Percentiles rank a stretch among this genome's conserved stretches.
Conservation (phyloP, 2,888 invertebrate genomes). For the Eupithecia pulchellata region DNA sequence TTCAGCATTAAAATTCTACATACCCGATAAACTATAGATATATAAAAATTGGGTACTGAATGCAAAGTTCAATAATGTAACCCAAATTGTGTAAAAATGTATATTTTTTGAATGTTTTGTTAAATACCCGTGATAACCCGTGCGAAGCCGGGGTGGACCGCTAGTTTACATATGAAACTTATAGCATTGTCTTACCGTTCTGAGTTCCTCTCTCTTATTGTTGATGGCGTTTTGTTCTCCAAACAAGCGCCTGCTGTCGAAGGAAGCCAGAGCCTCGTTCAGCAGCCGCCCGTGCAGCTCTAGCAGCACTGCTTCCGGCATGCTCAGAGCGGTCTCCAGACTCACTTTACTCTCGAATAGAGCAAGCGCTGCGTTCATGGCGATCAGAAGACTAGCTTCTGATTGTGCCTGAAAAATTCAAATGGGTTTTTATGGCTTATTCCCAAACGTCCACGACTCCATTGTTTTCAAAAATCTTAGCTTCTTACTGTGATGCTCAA, state of each 20-base stretch:
- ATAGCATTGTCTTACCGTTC: conserved; percentile 6
- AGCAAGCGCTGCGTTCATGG: conserved; percentile 24
- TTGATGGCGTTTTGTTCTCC: conserved; percentile 17
- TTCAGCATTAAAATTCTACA: too few species aligned
- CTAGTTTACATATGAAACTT: too few species aligned
- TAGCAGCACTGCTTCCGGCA: conserved; percentile 17
- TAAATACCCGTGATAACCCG: too few species aligned
- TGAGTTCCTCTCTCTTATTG: conserved; percentile 17
- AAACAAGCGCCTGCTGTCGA: conserved; percentile 20
- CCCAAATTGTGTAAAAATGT: too few species aligned
- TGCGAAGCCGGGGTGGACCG: too few species aligned
- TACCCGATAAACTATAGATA: too few species aligned
- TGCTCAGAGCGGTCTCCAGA: conserved; percentile 18
- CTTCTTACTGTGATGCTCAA: too few species aligned
- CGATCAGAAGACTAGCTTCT: conserved; percentile 27
- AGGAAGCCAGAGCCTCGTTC: conserved; percentile 26
- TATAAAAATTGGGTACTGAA: too few species aligned
- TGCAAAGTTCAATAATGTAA: too few species aligned
- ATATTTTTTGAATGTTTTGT: too few species aligned
- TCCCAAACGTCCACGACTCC: too few species aligned
- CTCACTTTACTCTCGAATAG: conserved; percentile 24
- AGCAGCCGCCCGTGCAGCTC: conserved; percentile 19
- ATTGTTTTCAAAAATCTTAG: too few species aligned
- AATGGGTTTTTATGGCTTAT: background rate
- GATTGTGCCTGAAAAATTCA: conserved; percentile 25